These are phyloP conservation scores for Heteromormyrus szaboi DNA, from an alignment of 2,797 vertebrate genomes.

Conservation along the genomic window DNA sequence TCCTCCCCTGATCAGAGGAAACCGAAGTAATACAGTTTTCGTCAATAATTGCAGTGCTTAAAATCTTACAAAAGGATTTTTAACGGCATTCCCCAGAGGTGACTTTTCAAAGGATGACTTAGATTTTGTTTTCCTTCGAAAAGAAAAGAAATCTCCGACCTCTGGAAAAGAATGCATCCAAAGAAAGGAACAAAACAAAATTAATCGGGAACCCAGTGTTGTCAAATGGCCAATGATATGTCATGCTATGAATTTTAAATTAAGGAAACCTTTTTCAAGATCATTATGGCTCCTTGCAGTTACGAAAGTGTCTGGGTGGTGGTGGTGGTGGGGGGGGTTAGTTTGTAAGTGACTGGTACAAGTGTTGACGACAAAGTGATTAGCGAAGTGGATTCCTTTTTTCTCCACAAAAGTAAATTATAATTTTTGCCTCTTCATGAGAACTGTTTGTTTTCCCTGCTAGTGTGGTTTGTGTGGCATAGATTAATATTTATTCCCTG, in stretches of 20 bases:
- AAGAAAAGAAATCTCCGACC: conserved; percentile 44
- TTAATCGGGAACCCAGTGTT: neutral
- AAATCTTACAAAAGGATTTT: conserved; percentile 63
- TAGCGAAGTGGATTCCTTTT: neutral
- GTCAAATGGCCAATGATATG: conserved; percentile 25
- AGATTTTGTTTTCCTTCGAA: conserved; percentile 58
- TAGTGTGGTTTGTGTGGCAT: neutral
- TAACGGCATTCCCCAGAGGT: conserved; percentile 57
- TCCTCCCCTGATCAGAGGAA: conserved; percentile 58
- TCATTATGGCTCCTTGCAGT: neutral
- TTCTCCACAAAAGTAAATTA: neutral
- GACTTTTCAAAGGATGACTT: conserved; percentile 72
- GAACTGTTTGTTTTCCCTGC: neutral
- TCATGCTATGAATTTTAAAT: neutral
- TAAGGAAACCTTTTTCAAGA: neutral
- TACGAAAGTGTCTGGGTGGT: neutral
- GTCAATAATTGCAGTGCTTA: conserved; percentile 75
- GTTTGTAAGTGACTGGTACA: neutral
- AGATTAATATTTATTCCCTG: neutral
- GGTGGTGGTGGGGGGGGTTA: neutral
- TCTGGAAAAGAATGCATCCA: conserved; percentile 40
- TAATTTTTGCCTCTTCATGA: neutral
- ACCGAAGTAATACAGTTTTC: conserved; percentile 65
- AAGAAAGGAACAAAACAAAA: neutral
- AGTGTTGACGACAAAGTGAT: neutral